A percentile compares a stretch with the other conserved stretches of the same genome.
Evolutionary conservation across 1,140 invertebrate genomes (phyloP).

Genomic region (Drosophila miranda): DNA sequence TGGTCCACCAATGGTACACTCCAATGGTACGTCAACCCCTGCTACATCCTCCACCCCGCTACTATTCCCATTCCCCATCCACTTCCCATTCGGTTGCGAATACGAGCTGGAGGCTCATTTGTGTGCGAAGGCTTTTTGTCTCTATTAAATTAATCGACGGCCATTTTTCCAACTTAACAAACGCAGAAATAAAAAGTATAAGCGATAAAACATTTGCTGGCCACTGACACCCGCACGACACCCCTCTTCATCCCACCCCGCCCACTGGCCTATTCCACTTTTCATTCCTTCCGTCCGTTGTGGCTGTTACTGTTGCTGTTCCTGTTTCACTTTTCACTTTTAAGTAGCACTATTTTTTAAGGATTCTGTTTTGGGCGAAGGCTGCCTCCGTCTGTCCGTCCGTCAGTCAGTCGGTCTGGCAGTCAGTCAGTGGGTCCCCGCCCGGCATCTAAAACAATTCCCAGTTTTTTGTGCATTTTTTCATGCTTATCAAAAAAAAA

Average conservation of each 20-base stretch:
- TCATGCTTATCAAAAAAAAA: conserved; percentile 80
- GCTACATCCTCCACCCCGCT: neutral
- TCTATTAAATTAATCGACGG: conserved; percentile 82
- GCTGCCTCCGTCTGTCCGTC: too few relatives aligned
- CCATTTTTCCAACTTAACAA: conserved; percentile 82
- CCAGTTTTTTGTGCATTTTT: conserved; percentile 62
- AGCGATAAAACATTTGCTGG: conserved; percentile 80
- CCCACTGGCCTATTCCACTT: conserved; percentile 33
- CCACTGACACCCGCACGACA: conserved; percentile 42
- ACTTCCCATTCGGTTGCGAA: conserved; percentile 23
- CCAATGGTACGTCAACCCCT: neutral
- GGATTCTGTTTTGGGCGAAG: conserved; percentile 68
- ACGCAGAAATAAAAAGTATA: conserved; percentile 73
- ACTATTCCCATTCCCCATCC: neutral
- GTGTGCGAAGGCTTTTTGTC: conserved; percentile 77
- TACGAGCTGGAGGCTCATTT: conserved; percentile 47
- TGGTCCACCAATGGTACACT: too few relatives aligned
- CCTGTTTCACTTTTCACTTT: conserved; percentile 62
- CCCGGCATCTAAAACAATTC: conserved; percentile 59
- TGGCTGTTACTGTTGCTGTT: conserved; percentile 20
- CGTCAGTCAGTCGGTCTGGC: too few relatives aligned
- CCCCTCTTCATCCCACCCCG: neutral
- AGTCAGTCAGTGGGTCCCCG: conserved; percentile 15
- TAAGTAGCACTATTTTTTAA: conserved; percentile 82
- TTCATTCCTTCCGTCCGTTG: conserved; percentile 31